Conservation (phyloP, 2,113 vertebrate species). For the Myrmophylax atrothorax region DNA sequence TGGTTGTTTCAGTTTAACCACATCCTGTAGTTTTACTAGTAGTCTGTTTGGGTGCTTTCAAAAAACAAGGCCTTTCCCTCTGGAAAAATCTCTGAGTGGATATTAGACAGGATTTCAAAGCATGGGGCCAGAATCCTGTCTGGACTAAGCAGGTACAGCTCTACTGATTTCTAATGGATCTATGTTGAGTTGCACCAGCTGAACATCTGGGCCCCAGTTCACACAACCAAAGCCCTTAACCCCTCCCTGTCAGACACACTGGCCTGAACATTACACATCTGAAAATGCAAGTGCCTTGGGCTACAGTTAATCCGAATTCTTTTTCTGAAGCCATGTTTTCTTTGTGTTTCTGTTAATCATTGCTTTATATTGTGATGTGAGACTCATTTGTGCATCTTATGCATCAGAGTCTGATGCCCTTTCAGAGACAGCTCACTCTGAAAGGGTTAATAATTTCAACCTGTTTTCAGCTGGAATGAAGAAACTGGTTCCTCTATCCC, state of each 20-base stretch:
- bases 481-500: conserved; percentile 54
- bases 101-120: background rate
- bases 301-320: background rate
- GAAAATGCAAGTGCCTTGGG: background rate
- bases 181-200: background rate
- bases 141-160: background rate
- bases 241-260: background rate
- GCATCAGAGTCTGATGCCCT: background rate
- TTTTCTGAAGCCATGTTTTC: background rate
- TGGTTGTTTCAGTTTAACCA: background rate
- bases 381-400: background rate
- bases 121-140: background rate
- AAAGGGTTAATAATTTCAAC: conserved; percentile 53
- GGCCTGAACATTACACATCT: background rate
- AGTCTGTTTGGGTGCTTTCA: background rate
- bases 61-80: background rate
- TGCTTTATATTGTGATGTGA: background rate
- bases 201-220: background rate
- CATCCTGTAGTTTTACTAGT: background rate
- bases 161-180: background rate
- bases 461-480: conserved; percentile 53
- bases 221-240: background rate
- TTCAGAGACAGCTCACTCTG: background rate
- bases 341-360: background rate
- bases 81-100: background rate